Percentiles rank a stretch among this genome's conserved stretches.
These are phyloP conservation scores for Torymus tubicola DNA, from an alignment of 2,888 invertebrate species.

Conservation along the genomic window DNA sequence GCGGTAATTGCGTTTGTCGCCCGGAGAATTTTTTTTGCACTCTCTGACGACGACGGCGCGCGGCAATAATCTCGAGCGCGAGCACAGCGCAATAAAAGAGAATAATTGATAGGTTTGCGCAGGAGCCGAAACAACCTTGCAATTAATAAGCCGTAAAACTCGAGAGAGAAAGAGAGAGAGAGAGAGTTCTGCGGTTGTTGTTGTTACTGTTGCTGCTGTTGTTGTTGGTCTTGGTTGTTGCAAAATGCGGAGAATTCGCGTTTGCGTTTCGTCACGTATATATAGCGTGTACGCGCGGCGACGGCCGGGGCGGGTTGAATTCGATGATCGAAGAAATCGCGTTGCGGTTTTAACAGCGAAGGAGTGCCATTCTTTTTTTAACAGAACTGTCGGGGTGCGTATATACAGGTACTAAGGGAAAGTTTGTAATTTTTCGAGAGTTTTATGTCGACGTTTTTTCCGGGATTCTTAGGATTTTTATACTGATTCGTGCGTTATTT, in stretches of 20 bases:
- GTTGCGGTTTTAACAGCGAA: background rate
- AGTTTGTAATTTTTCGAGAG: too few species aligned
- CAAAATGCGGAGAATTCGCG: slow-evolving; percentile 33
- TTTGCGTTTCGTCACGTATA: slow-evolving; percentile 32
- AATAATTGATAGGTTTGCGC: slow-evolving; percentile 46
- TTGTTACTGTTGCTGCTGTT: too few species aligned
- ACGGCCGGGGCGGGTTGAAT: slow-evolving; percentile 21
- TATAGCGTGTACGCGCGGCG: background rate
- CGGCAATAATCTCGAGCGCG: background rate
- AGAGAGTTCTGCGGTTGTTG: too few species aligned
- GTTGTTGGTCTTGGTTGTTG: background rate
- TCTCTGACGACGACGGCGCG: background rate
- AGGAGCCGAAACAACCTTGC: slow-evolving; percentile 41
- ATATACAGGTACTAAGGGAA: too few species aligned
- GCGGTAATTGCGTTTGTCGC: slow-evolving; percentile 7
- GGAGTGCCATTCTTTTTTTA: background rate
- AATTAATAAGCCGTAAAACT: slow-evolving; percentile 45
- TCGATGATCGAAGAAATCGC: slow-evolving; percentile 32
- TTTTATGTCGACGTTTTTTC: too few species aligned
- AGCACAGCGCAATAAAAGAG: slow-evolving; percentile 37
- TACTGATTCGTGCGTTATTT: too few species aligned
- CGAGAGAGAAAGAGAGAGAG: too few species aligned
- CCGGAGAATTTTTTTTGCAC: slow-evolving; percentile 4
- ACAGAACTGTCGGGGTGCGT: background rate
- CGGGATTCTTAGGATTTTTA: too few species aligned